These are phyloP conservation scores for Zootermopsis nevadensis DNA, from an alignment of 2,888 invertebrate species.

Conservation along the genomic window DNA sequence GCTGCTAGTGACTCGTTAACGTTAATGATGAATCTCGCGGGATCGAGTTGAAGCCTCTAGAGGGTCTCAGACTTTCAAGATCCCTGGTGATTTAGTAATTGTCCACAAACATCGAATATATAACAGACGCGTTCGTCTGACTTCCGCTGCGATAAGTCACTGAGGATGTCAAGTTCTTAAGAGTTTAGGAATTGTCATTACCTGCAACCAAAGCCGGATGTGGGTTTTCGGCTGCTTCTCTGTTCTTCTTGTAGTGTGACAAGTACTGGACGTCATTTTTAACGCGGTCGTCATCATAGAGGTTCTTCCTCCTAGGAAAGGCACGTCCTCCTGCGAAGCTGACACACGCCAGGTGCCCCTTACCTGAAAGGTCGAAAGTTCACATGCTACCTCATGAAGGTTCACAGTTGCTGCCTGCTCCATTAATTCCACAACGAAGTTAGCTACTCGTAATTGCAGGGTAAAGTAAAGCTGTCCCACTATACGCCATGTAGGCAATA, in stretches of 20 bases:
- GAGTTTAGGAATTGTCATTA: constrained; percentile 54
- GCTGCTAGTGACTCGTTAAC: too few relatives aligned
- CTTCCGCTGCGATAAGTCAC: too few relatives aligned
- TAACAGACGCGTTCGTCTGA: too few relatives aligned
- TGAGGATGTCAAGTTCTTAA: neutral
- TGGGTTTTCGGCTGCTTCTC: constrained; percentile 72
- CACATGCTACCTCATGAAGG: too few relatives aligned
- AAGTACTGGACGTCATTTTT: constrained; percentile 87
- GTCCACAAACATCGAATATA: too few relatives aligned
- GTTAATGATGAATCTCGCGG: too few relatives aligned
- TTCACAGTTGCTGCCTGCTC: too few relatives aligned
- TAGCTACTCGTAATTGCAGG: too few relatives aligned
- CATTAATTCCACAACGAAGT: too few relatives aligned
- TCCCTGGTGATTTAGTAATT: neutral
- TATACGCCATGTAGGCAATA: too few relatives aligned
- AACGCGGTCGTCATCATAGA: constrained; percentile 72
- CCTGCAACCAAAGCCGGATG: constrained; percentile 54
- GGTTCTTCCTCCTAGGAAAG: constrained; percentile 79
- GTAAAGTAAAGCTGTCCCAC: too few relatives aligned
- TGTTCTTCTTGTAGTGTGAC: constrained; percentile 87
- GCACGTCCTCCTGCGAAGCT: constrained; percentile 85
- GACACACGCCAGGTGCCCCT: constrained; percentile 85
- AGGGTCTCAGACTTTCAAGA: neutral
- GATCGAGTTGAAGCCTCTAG: too few relatives aligned
- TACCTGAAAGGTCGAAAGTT: constrained; percentile 69